A percentile compares a stretch with the other conserved stretches of the same genome.
Conservation (phyloP, 2,797 vertebrate genomes). For the Danio aesculapii region DNA sequence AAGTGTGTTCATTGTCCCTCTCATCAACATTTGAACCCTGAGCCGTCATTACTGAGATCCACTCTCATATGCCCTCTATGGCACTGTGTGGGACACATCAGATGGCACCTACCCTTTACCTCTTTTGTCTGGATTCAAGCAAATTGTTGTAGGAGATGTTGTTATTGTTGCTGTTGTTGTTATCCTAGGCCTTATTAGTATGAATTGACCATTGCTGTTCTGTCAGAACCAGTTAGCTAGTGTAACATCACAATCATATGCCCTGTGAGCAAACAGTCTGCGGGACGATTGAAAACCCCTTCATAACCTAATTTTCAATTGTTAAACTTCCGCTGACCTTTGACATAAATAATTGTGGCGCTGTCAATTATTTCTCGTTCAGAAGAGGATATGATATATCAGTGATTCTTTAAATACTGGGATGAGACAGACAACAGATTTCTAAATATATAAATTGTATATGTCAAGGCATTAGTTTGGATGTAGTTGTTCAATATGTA, state of each 20-base stretch:
- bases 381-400: conserved; percentile 2
- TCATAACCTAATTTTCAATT: conserved; percentile 64
- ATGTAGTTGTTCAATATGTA: too few relatives aligned
- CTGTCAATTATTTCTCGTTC: conserved; percentile 14
- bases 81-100: conserved; percentile 84
- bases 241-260: conserved; percentile 62
- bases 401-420: background rate
- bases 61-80: conserved; percentile 79
- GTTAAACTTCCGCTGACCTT: conserved; percentile 71
- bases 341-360: conserved; percentile 17
- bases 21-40: conserved; percentile 79
- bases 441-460: too few relatives aligned
- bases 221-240: conserved; percentile 73
- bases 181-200: conserved; percentile 74
- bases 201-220: conserved; percentile 69
- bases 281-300: conserved; percentile 56
- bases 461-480: too few relatives aligned
- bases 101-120: conserved; percentile 77
- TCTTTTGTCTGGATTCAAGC: conserved; percentile 74
- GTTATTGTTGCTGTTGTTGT: conserved; percentile 64
- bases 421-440: too few relatives aligned
- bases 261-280: conserved; percentile 66
- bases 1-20: conserved; percentile 86
- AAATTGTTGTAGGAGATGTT: conserved; percentile 77
- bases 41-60: conserved; percentile 80